phyloP scores from a whole-genome alignment of 2,888 invertebrate species.

The Cerastoderma edule region DNA sequence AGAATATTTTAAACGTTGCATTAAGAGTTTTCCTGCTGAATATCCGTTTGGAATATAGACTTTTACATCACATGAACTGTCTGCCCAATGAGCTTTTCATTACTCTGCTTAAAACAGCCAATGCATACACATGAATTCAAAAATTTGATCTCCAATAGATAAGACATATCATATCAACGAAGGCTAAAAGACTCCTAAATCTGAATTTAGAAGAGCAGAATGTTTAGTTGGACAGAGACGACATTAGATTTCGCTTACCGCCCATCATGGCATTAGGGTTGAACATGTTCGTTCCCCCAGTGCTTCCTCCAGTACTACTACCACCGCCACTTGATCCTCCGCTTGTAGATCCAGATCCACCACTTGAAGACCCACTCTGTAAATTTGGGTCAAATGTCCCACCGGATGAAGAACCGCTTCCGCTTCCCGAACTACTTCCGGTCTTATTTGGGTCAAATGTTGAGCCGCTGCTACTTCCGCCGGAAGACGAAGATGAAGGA shows the following conservation, averaged over 20 bases:
- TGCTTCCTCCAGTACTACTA: conserved; percentile 14
- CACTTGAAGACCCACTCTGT: background rate
- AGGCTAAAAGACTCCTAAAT: too few relatives aligned
- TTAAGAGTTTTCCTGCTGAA: too few relatives aligned
- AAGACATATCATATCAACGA: too few relatives aligned
- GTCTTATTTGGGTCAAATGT: conserved; percentile 40
- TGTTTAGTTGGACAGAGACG: too few relatives aligned
- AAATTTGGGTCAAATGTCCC: conserved; percentile 24
- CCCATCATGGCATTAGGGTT: conserved; percentile 61
- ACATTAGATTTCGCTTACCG: conserved; percentile 25
- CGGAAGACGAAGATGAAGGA: background rate
- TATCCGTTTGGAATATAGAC: too few relatives aligned
- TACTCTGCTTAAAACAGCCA: too few relatives aligned
- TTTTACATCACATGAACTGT: too few relatives aligned
- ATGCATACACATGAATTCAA: too few relatives aligned
- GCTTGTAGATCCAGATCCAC: conserved; percentile 8
- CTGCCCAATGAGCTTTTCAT: too few relatives aligned
- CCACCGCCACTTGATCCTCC: background rate
- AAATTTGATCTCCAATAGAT: too few relatives aligned
- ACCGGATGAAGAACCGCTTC: conserved; percentile 19
- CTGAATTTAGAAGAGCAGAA: too few relatives aligned
- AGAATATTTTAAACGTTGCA: too few relatives aligned
- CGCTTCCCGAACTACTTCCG: conserved; percentile 29
- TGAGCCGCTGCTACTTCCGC: conserved; percentile 17
- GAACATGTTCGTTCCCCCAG: conserved; percentile 56